Evolutionary conservation across 2,888 invertebrate genomes (phyloP).

Genomic region (Schizotus pectinicornis): DNA sequence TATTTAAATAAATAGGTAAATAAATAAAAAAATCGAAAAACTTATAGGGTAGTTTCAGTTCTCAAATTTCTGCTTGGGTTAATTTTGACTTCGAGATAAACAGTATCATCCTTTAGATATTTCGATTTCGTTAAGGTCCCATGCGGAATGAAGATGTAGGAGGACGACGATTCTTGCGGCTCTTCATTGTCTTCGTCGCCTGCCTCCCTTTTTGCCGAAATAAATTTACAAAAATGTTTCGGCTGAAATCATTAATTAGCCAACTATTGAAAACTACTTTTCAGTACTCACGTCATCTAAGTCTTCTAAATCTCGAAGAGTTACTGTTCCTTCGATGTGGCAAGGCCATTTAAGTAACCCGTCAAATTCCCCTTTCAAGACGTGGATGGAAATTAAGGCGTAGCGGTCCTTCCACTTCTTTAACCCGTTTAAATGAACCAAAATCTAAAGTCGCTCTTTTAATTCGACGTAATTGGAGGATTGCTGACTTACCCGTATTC

Average conservation of each 20-base stretch:
- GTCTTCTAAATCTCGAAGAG: constrained; percentile 65
- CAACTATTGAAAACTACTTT: constrained; percentile 12
- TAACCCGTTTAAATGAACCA: constrained; percentile 74
- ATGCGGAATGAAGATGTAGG: constrained; percentile 73
- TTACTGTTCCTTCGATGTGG: constrained; percentile 68
- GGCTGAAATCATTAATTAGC: constrained; percentile 55
- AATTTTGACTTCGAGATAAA: constrained; percentile 66
- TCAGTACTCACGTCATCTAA: constrained; percentile 43
- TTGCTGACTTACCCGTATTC: constrained; percentile 65
- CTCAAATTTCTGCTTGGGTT: constrained; percentile 35
- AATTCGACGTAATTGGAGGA: constrained; percentile 1
- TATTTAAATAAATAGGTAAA: background rate
- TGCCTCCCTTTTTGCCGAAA: constrained; percentile 63
- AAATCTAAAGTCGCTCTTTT: constrained; percentile 60
- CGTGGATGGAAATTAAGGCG: constrained; percentile 71
- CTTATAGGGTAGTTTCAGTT: constrained; percentile 37
- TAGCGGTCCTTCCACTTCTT: constrained; percentile 80
- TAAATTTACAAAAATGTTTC: constrained; percentile 69
- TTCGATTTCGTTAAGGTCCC: constrained; percentile 66
- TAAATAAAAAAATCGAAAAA: too few relatives aligned
- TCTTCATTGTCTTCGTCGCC: constrained; percentile 58
- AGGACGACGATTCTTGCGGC: constrained; percentile 59
- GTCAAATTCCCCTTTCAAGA: constrained; percentile 75
- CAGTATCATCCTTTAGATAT: constrained; percentile 65
- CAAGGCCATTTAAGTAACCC: constrained; percentile 77